These are phyloP conservation scores for Nilaparvata lugens DNA, from an alignment of 1,140 invertebrate genomes.

Conservation along the genomic window DNA sequence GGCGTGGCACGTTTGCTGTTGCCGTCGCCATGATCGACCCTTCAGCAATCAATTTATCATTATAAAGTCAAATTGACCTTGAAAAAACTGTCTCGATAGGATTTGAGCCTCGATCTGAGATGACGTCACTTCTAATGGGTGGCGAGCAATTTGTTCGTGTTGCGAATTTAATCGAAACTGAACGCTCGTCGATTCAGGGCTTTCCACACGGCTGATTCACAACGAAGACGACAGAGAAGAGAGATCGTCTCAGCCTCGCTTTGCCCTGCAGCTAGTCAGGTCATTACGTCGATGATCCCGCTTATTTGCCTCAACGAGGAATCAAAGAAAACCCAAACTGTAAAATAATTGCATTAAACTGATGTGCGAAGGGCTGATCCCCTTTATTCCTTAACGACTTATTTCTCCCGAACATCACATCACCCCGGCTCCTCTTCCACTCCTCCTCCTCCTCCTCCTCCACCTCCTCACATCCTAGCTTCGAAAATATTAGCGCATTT, in stretches of 20 bases:
- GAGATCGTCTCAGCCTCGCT: too few species aligned
- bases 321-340: slow-evolving; percentile 2
- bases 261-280: too few species aligned
- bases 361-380: background rate
- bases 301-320: background rate
- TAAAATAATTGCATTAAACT: background rate
- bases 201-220: background rate
- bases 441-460: background rate
- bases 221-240: too few species aligned
- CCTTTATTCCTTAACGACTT: too few species aligned
- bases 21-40: too few species aligned
- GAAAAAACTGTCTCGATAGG: background rate
- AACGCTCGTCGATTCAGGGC: background rate
- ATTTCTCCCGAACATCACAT: too few species aligned
- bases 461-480: background rate
- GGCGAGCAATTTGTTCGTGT: background rate
- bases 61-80: slow-evolving; percentile 6
- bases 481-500: background rate
- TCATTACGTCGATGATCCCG: background rate
- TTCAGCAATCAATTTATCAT: background rate
- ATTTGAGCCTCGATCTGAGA: background rate
- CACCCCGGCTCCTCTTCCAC: background rate
- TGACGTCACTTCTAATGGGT: background rate
- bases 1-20: too few species aligned
- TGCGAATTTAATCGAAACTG: slow-evolving; percentile 1